Evolutionary conservation across 2,888 invertebrate species (phyloP).

Genomic region (Cheilosia pagana): DNA sequence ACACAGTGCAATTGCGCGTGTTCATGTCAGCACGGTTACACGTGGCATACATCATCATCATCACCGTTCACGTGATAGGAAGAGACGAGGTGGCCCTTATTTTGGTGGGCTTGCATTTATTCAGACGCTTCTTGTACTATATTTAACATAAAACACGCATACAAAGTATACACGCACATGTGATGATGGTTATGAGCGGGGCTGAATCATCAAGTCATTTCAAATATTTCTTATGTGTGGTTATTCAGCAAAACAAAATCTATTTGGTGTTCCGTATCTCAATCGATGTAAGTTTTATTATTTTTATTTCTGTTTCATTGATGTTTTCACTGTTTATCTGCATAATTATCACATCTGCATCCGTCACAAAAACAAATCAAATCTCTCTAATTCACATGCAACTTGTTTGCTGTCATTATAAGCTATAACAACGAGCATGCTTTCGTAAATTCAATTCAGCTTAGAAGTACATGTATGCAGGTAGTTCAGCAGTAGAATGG

Average conservation of each 20-base stretch:
- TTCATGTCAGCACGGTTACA: constrained; percentile 64
- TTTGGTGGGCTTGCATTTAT: not conserved
- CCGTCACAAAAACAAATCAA: constrained; percentile 31
- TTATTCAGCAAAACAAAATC: constrained; percentile 50
- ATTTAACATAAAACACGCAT: constrained; percentile 38
- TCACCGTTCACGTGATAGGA: constrained; percentile 51
- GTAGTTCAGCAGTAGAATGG: not conserved
- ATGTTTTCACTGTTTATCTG: constrained; percentile 33
- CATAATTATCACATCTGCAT: constrained; percentile 54
- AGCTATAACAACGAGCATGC: constrained; percentile 34
- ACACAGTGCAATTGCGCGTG: constrained; percentile 68
- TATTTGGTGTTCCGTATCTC: constrained; percentile 61
- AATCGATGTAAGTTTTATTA: constrained; percentile 68
- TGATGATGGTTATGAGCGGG: constrained; percentile 43
- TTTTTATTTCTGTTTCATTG: constrained; percentile 19
- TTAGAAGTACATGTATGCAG: not conserved
- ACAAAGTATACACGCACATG: constrained; percentile 34
- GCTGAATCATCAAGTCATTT: constrained; percentile 56
- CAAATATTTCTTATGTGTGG: constrained; percentile 42
- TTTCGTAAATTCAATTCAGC: constrained; percentile 38
- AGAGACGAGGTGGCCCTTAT: not conserved
- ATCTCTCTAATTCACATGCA: constrained; percentile 28
- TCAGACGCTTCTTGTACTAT: constrained; percentile 14
- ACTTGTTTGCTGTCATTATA: constrained; percentile 37
- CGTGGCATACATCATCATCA: constrained; percentile 65